These are phyloP conservation scores for Fregetta grallaria DNA, from an alignment of 2,113 vertebrate genomes.

Conservation along the genomic window DNA sequence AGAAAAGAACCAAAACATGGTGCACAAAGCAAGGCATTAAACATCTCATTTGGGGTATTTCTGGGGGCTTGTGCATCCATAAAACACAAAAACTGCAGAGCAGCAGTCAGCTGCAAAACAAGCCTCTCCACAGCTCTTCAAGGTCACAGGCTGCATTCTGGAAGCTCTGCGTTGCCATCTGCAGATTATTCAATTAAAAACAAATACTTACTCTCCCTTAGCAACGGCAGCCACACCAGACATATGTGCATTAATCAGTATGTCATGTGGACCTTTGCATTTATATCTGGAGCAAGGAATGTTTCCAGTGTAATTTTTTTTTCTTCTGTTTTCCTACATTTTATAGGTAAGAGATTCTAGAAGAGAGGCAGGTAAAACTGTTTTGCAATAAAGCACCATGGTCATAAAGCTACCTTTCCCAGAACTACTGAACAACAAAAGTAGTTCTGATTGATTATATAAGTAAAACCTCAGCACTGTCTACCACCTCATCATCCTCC, in stretches of 20 bases:
- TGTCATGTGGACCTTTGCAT: background rate
- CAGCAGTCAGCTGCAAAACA: constrained; percentile 40
- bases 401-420: background rate
- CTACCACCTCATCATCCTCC: background rate
- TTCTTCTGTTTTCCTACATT: background rate
- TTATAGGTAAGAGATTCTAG: background rate
- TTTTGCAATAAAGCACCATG: background rate
- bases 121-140: background rate
- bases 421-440: background rate
- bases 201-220: constrained; percentile 53
- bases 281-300: background rate
- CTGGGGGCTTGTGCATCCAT: background rate
- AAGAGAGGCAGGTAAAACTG: background rate
- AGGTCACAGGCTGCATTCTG: constrained; percentile 54
- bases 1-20: background rate
- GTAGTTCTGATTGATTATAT: background rate
- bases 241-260: background rate
- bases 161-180: constrained; percentile 47
- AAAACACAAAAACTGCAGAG: background rate
- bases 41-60: background rate
- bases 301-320: background rate
- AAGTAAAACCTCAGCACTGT: background rate
- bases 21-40: background rate
- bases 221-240: constrained; percentile 47
- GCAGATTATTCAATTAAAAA: constrained; percentile 63